Conservation (phyloP, 2,888 invertebrate genomes). For the Melanotus villosus region DNA sequence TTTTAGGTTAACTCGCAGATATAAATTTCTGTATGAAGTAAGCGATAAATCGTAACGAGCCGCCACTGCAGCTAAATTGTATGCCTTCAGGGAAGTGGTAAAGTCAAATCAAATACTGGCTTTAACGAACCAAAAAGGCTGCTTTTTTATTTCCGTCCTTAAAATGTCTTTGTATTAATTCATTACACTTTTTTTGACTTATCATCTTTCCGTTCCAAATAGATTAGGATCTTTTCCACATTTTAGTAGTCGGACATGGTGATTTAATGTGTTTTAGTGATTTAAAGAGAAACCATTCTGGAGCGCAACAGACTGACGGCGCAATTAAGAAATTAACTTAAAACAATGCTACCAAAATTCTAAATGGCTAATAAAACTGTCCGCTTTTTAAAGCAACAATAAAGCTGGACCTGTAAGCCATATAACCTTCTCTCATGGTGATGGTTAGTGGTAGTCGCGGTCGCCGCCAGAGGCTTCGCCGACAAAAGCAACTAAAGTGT, state of each 20-base stretch:
- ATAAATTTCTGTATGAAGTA: no score
- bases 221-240: slow-evolving; percentile 10
- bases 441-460: slow-evolving; percentile 53
- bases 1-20: no score
- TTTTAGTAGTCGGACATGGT: slow-evolving; percentile 27
- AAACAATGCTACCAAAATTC: slow-evolving; percentile 55
- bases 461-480: slow-evolving; percentile 56
- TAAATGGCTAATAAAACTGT: slow-evolving; percentile 54
- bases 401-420: slow-evolving; percentile 38
- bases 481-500: slow-evolving; percentile 64
- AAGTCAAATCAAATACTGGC: slow-evolving; percentile 17
- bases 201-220: slow-evolving; percentile 16
- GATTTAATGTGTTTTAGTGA: slow-evolving; percentile 33
- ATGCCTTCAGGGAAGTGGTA: neutral
- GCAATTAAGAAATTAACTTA: slow-evolving; percentile 55
- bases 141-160: slow-evolving; percentile 16
- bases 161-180: slow-evolving; percentile 2
- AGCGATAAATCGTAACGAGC: neutral
- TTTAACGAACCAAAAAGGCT: neutral
- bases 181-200: slow-evolving; percentile 8
- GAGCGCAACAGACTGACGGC: slow-evolving; percentile 19
- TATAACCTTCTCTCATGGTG: slow-evolving; percentile 42
- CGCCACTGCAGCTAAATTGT: slow-evolving; percentile 1
- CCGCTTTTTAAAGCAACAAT: slow-evolving; percentile 50
- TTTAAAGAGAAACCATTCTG: slow-evolving; percentile 20